phyloP scores from a whole-genome alignment of 30 jellyfish, hydroid and myxozoan species.

The Turritopsis rubra region DNA sequence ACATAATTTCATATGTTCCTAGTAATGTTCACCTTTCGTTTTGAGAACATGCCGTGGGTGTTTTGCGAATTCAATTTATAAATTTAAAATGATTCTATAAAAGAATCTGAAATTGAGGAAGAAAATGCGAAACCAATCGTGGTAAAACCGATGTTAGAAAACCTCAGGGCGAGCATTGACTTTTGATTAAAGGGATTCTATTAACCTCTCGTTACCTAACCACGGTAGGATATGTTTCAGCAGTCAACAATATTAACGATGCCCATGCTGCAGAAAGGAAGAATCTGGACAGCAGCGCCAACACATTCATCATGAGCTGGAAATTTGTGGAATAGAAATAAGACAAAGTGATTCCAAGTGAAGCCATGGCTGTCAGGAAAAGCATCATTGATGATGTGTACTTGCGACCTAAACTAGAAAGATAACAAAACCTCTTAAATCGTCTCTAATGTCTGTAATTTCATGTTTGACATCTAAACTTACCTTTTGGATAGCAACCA shows the following conservation, averaged over 20 bases:
- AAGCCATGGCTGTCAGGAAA: conserved; percentile 12
- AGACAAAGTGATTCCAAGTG: conserved; percentile 30
- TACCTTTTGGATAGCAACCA: conserved; percentile 25
- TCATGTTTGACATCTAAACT: not conserved
- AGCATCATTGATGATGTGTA: conserved; percentile 19
- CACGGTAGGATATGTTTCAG: conserved; percentile 57
- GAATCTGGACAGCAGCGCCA: conserved; percentile 46
- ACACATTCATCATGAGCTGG: conserved; percentile 23
- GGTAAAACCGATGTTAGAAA: not conserved
- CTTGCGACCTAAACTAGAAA: conserved; percentile 41
- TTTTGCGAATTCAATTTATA: no score
- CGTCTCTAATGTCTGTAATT: not conserved
- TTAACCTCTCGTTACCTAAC: conserved; percentile 27
- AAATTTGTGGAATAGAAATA: conserved; percentile 5
- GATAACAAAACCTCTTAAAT: not conserved
- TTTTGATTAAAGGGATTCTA: not conserved
- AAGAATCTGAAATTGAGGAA: not conserved
- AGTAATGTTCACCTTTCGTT: not conserved
- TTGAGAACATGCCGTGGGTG: not conserved
- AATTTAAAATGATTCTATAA: not conserved
- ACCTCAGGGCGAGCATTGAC: not conserved
- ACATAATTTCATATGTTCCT: not conserved
- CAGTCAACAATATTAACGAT: conserved; percentile 33
- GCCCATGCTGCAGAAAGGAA: conserved; percentile 58
- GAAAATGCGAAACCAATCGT: not conserved